phyloP scores from a whole-genome alignment of 2,113 vertebrate species.

The Protobothrops mucrosquamatus region DNA sequence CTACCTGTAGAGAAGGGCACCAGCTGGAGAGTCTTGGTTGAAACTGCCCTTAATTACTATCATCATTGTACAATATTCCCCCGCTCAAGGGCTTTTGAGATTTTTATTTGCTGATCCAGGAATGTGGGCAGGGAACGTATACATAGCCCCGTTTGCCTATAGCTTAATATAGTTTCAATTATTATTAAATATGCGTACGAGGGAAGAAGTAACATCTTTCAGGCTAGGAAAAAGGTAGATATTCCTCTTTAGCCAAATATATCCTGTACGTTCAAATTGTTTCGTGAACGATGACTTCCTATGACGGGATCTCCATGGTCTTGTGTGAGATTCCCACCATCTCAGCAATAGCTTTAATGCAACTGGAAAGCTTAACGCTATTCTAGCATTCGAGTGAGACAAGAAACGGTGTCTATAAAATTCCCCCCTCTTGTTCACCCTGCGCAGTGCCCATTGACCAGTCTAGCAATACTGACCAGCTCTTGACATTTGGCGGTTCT shows the following conservation, averaged over 20 bases:
- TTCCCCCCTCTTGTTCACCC: neutral
- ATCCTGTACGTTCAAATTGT: neutral
- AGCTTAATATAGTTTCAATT: neutral
- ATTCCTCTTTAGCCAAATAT: neutral
- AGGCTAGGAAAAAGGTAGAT: no score
- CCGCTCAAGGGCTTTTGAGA: neutral
- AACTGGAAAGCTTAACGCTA: neutral
- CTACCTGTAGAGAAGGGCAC: neutral
- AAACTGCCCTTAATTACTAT: neutral
- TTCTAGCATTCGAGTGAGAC: neutral
- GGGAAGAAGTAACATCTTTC: neutral
- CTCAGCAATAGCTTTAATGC: neutral
- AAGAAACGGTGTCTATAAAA: no score
- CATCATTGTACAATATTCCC: neutral
- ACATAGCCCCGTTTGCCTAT: neutral
- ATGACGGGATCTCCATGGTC: neutral
- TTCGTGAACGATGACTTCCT: neutral
- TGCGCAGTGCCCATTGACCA: neutral
- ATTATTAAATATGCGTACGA: neutral
- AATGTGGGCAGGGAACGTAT: neutral
- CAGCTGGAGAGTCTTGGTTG: slow-evolving; percentile 6
- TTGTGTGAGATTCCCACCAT: neutral
- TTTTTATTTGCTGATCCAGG: neutral
- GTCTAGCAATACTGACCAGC: neutral
- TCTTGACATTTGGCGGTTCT: neutral